Conservation (phyloP, 2,888 invertebrate genomes). For the Xanthorhoe spadicearia region DNA sequence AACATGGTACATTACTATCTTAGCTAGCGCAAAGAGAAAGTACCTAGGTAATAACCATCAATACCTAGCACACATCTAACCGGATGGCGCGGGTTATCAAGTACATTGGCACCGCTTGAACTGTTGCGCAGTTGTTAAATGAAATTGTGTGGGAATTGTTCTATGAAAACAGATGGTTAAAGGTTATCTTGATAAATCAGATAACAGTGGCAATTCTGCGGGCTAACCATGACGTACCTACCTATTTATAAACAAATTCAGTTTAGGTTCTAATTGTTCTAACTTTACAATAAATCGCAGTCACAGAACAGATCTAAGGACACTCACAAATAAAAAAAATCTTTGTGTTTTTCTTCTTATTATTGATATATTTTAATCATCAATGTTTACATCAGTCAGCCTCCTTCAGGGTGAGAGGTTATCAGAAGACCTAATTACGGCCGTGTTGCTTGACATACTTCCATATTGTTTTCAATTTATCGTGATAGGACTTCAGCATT, state of each 20-base stretch:
- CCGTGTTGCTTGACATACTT: slow-evolving; percentile 39
- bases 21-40: slow-evolving; percentile 25
- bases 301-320: too few species aligned
- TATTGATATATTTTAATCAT: slow-evolving; percentile 12
- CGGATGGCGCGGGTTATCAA: slow-evolving; percentile 6
- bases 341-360: too few species aligned
- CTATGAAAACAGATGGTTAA: background rate
- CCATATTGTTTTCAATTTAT: slow-evolving; percentile 32
- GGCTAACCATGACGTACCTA: too few species aligned
- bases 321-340: too few species aligned
- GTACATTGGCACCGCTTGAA: slow-evolving; percentile 17
- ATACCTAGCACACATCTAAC: slow-evolving; percentile 10
- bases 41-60: slow-evolving; percentile 15
- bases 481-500: slow-evolving; percentile 11
- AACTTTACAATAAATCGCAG: too few species aligned
- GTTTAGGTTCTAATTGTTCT: too few species aligned
- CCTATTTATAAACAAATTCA: too few species aligned
- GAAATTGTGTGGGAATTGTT: background rate
- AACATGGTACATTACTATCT: background rate
- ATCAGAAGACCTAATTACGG: slow-evolving; percentile 41
- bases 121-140: slow-evolving; percentile 15
- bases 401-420: slow-evolving; percentile 41
- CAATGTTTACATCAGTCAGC: slow-evolving; percentile 31
- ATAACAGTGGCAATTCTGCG: too few species aligned
- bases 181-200: background rate